Evolutionary conservation across 2,888 invertebrate species (phyloP).

Genomic region (Nomada flava): DNA sequence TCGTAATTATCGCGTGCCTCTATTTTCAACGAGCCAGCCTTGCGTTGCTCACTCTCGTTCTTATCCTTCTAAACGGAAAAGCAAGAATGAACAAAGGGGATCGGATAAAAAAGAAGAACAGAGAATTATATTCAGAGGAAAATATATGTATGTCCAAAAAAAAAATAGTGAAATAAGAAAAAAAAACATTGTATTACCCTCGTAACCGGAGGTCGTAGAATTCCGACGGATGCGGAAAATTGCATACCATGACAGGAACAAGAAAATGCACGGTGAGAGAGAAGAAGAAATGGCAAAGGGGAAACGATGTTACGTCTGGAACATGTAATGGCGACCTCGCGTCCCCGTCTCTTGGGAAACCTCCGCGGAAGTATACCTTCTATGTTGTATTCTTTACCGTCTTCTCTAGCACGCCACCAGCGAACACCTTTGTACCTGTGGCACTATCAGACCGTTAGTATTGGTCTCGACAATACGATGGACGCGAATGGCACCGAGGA

Average conservation of each 20-base stretch:
- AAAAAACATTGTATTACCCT: constrained; percentile 43
- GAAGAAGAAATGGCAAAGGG: neutral
- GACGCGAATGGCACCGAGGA: neutral
- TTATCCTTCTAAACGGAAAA: neutral
- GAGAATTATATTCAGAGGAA: too few relatives aligned
- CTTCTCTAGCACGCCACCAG: neutral
- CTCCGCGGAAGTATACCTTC: constrained; percentile 36
- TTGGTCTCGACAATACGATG: constrained; percentile 16
- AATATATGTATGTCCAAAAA: neutral
- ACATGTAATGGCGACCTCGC: constrained; percentile 50
- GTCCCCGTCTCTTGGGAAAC: constrained; percentile 45
- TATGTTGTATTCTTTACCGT: constrained; percentile 18
- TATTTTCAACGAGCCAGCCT: constrained; percentile 37
- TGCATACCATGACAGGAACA: constrained; percentile 41
- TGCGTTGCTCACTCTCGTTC: neutral
- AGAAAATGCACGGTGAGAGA: constrained; percentile 10
- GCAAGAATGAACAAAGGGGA: neutral
- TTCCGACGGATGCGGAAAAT: constrained; percentile 61
- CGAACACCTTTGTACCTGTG: constrained; percentile 18
- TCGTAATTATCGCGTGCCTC: constrained; percentile 52
- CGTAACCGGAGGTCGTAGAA: constrained; percentile 52
- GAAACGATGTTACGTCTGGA: constrained; percentile 60
- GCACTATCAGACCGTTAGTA: constrained; percentile 21
- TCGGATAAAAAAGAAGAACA: neutral
- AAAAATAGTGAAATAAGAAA: neutral